A percentile compares a stretch with the other conserved stretches of the same genome.
These are phyloP conservation scores for Paedocypris micromegethes DNA, from an alignment of 2,797 vertebrate genomes.

Conservation along the genomic window DNA sequence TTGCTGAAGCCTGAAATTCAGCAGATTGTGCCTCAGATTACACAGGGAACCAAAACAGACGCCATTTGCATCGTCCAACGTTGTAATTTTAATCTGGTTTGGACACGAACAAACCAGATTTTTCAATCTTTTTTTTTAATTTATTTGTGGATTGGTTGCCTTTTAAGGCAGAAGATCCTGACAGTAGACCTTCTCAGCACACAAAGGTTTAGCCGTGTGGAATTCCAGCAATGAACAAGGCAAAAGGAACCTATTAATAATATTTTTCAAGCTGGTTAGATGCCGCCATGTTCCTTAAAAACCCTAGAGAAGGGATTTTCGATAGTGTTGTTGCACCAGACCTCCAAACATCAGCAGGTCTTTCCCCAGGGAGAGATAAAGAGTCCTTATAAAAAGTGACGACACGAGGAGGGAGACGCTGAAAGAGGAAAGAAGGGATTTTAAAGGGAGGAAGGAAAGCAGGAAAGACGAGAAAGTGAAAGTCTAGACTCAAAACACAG, in stretches of 20 bases:
- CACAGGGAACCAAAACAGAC: no score
- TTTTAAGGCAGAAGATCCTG: conserved; percentile 79
- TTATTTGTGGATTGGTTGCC: conserved; percentile 62
- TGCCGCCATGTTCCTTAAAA: conserved; percentile 55
- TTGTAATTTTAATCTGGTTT: no score
- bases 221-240: conserved; percentile 65
- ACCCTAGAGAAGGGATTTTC: conserved; percentile 52
- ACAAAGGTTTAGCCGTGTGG: conserved; percentile 64
- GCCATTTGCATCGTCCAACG: no score
- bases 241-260: conserved; percentile 41
- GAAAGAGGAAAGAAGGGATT: not conserved
- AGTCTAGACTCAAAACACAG: conserved; percentile 55
- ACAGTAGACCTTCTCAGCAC: conserved; percentile 62
- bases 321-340: conserved; percentile 59
- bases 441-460: not conserved
- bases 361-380: not conserved
- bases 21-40: no score
- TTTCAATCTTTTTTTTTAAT: not conserved
- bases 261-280: conserved; percentile 69
- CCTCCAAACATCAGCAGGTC: conserved; percentile 45
- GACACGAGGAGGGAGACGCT: not conserved
- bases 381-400: conserved; percentile 3
- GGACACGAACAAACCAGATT: no score
- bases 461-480: conserved; percentile 5
- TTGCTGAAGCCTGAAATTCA: no score